A percentile compares a stretch with the other conserved stretches of the same genome.
These are phyloP conservation scores for Scelioninae gen. 1 DNA, from an alignment of 2,888 invertebrate species.

Conservation along the genomic window DNA sequence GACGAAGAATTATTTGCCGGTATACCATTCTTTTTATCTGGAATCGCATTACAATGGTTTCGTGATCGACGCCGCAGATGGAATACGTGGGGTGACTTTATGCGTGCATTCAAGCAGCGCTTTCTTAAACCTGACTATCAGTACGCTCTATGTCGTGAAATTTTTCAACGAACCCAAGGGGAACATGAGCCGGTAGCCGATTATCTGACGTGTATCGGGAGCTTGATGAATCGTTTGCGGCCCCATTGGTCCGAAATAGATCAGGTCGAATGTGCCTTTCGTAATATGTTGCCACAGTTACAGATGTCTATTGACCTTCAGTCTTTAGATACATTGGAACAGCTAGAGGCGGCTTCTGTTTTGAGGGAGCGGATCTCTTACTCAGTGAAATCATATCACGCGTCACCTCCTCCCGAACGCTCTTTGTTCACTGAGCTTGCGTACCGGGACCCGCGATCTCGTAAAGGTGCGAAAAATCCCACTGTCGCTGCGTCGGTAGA, in stretches of 20 bases:
- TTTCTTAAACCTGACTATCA: conserved; percentile 16
- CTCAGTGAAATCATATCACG: neutral
- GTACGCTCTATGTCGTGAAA: neutral
- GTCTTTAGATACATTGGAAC: neutral
- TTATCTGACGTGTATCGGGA: conserved; percentile 7
- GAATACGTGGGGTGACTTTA: neutral
- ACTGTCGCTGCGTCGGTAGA: no score
- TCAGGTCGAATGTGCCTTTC: conserved; percentile 4
- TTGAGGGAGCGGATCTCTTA: neutral
- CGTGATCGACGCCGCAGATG: conserved; percentile 1
- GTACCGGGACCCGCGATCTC: no score
- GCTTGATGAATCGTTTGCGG: neutral
- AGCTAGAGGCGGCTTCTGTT: neutral
- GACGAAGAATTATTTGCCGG: neutral
- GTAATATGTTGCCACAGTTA: neutral
- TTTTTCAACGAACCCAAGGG: conserved; percentile 5
- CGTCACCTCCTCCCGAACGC: no score
- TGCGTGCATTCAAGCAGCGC: neutral
- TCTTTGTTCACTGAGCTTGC: no score
- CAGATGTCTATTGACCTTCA: neutral
- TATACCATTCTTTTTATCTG: conserved; percentile 11
- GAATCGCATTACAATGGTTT: conserved; percentile 7
- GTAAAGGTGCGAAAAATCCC: no score
- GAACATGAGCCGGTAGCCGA: conserved; percentile 8
- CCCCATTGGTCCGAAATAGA: neutral